Conservation (phyloP, 2,797 vertebrate genomes). For the Anableps anableps region DNA sequence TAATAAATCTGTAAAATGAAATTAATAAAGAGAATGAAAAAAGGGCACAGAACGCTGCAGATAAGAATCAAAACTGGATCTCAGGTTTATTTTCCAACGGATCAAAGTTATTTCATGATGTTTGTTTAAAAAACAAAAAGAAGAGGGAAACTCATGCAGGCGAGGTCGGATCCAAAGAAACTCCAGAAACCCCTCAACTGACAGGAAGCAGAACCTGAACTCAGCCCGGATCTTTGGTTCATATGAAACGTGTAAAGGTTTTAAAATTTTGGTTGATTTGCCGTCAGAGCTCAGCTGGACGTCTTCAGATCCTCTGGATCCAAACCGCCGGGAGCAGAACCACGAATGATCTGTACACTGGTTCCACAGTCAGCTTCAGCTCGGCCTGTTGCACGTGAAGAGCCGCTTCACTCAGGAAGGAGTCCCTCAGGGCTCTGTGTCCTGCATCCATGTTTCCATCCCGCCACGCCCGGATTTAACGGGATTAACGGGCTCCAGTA, state of each 20-base stretch:
- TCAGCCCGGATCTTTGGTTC: neutral
- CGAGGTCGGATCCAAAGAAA: slow-evolving; percentile 47
- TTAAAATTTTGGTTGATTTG: neutral
- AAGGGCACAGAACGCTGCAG: neutral
- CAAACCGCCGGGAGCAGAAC: neutral
- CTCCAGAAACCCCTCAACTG: neutral
- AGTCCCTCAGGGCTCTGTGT: neutral
- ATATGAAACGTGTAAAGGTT: neutral
- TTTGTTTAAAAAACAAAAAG: slow-evolving; percentile 47
- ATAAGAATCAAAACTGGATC: slow-evolving; percentile 60
- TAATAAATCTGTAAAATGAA: neutral
- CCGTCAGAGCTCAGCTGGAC: neutral
- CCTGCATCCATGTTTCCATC: too few relatives aligned
- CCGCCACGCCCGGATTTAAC: too few relatives aligned
- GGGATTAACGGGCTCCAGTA: too few relatives aligned
- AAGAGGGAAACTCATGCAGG: slow-evolving; percentile 74
- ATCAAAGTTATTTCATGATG: slow-evolving; percentile 56
- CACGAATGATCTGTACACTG: too few relatives aligned
- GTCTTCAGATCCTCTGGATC: slow-evolving; percentile 1
- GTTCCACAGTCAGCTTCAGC: neutral
- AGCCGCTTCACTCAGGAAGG: slow-evolving; percentile 20
- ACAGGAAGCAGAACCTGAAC: neutral
- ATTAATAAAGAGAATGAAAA: neutral
- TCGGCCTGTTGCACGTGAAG: slow-evolving; percentile 2
- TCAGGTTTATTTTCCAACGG: slow-evolving; percentile 72